Conservation (phyloP, 2,797 vertebrate genomes). For the Anniella stebbinsi region DNA sequence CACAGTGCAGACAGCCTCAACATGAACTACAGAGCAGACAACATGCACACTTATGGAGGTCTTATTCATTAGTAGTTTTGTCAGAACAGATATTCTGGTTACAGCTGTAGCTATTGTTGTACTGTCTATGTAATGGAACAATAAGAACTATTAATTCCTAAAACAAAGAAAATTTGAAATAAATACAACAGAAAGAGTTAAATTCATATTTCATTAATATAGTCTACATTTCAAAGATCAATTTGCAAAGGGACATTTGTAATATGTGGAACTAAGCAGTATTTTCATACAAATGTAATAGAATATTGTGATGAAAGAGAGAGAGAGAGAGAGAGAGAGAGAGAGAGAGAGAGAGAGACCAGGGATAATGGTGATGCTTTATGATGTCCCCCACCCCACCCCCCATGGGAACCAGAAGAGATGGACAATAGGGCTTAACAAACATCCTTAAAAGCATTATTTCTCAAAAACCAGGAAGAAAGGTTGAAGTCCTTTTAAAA, state of each 20-base stretch:
- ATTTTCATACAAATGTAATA: conserved; percentile 6
- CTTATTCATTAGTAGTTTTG: not conserved
- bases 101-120: not conserved
- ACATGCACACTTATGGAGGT: not conserved
- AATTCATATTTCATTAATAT: not conserved
- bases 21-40: not conserved
- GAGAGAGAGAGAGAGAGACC: too few relatives aligned
- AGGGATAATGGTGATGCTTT: conserved; percentile 7
- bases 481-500: not conserved
- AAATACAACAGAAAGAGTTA: not conserved
- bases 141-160: not conserved
- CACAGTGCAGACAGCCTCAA: not conserved
- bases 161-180: not conserved
- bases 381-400: not conserved
- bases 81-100: not conserved
- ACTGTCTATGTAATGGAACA: not conserved
- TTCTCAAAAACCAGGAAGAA: not conserved
- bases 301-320: too few relatives aligned
- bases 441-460: not conserved
- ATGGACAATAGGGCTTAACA: conserved; percentile 13
- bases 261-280: not conserved
- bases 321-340: too few relatives aligned
- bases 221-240: conserved; percentile 10
- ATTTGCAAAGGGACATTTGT: not conserved
- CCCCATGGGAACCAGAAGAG: conserved; percentile 3